Evolutionary conservation across 2,888 invertebrate genomes (phyloP), one percentile per base, ranked within the genome.

Genomic region (Cyrtodaria siliqua): DNA sequence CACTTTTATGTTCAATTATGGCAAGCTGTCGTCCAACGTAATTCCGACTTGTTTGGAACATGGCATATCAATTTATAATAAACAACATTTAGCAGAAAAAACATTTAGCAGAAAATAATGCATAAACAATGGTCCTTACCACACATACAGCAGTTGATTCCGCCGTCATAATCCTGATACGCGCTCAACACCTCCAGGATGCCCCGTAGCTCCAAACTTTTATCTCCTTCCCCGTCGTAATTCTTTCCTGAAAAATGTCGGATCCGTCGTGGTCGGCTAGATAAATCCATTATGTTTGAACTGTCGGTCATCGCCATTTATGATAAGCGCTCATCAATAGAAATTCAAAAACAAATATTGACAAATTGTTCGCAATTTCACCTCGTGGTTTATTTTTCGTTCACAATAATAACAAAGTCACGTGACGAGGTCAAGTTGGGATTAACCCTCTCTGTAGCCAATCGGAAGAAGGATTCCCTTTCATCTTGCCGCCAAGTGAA

Each of bases 91-190:
- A n/a, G n/a, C n/a, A n/a, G n/a, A n/a, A n/a, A n/a, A n/a, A n/a
- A n/a, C n/a, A n/a, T n/a, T n/a, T n/a, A n/a, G n/a, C n/a, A n/a
- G n/a, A n/a, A n/a, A n/a, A n/a, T n/a, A n/a, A n/a, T n/a, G n/a
- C n/a, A n/a, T n/a, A n/a, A n/a, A n/a, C n/a, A n/a, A n/a, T n/a
- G n/a, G n/a, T n/a, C 71, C 88, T 84, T 70, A 90, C 90, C 90
- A 80, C 90, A 90, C 12, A 86, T 70, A 52, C 85, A 83, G 64
- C 90, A 90, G 73, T 90, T 90, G 27, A 90, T 86, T 1, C 90
- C 90, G 6, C 90, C 90, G 18, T 88, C 89, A 53, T 87, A 90
- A 59, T 88, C 88, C 9, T 72, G 77, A 53, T 89, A 89, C 16
- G 76, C 79, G 63, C 85, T 84, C 53, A 89, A 49, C 8, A 88